These are phyloP conservation scores for Lethenteron camtschaticum DNA, from an alignment of 2,113 vertebrate species.

Conservation along the genomic window DNA sequence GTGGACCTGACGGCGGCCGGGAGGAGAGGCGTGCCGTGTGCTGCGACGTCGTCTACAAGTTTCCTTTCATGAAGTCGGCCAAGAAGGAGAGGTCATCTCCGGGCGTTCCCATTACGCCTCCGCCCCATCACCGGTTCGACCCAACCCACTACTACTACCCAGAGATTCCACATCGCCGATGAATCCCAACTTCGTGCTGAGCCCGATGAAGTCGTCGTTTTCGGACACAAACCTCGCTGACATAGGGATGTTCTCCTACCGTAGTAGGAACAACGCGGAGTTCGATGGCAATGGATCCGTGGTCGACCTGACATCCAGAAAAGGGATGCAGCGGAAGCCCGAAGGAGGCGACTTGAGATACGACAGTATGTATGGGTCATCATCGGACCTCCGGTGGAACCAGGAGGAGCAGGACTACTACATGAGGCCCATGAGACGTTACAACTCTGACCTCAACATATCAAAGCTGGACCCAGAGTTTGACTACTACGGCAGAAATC, in stretches of 20 bases:
- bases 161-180: not conserved
- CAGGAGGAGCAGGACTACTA: no score
- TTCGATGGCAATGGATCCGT: no score
- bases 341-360: no score
- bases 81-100: not conserved
- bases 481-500: not conserved
- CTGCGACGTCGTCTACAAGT: slow-evolving; percentile 87
- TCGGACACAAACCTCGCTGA: slow-evolving; percentile 73
- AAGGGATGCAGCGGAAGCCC: no score
- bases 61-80: slow-evolving; percentile 39
- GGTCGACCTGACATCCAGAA: no score
- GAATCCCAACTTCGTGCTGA: slow-evolving; percentile 58
- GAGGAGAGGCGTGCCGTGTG: slow-evolving; percentile 72
- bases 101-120: no score
- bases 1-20: slow-evolving; percentile 67
- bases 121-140: no score
- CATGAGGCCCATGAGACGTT: slow-evolving; percentile 54
- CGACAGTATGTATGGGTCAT: no score
- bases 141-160: no score
- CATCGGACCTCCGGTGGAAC: no score
- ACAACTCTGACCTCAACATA: slow-evolving; percentile 28
- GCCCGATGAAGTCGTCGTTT: slow-evolving; percentile 68
- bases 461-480: not conserved
- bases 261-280: no score
- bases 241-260: slow-evolving; percentile 16